These are phyloP conservation scores for Oenanthe oenanthe DNA, from an alignment of 2,113 vertebrate genomes.

Conservation along the genomic window DNA sequence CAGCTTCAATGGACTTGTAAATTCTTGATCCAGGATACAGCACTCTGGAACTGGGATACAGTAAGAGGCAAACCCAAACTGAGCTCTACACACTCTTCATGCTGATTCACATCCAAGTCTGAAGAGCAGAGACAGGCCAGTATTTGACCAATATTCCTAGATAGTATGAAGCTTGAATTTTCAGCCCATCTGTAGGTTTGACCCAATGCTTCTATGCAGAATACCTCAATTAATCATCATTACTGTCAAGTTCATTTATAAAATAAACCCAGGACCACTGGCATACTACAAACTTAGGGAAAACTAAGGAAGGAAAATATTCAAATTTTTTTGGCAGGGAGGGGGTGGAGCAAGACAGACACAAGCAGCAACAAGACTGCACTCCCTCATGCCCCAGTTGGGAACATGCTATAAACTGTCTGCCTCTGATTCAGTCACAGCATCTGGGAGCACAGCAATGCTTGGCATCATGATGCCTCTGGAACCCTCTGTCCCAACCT, in stretches of 20 bases:
- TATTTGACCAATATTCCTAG: neutral
- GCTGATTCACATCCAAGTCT: neutral
- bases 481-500: neutral
- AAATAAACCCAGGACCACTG: neutral
- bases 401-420: neutral
- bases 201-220: neutral
- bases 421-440: neutral
- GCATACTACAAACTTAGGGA: neutral
- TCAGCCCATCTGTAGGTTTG: neutral
- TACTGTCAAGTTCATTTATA: neutral
- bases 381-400: accelerated
- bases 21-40: neutral
- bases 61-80: neutral
- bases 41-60: neutral
- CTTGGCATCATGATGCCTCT: neutral
- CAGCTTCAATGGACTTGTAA: neutral
- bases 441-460: neutral
- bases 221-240: neutral
- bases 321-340: neutral
- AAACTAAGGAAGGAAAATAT: neutral
- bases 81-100: neutral
- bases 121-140: neutral
- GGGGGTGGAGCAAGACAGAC: neutral
- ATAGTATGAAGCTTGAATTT: neutral
- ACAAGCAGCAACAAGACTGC: neutral